phyloP scores from a whole-genome alignment of 2,888 invertebrate species.

The Bembecia ichneumoniformis region DNA sequence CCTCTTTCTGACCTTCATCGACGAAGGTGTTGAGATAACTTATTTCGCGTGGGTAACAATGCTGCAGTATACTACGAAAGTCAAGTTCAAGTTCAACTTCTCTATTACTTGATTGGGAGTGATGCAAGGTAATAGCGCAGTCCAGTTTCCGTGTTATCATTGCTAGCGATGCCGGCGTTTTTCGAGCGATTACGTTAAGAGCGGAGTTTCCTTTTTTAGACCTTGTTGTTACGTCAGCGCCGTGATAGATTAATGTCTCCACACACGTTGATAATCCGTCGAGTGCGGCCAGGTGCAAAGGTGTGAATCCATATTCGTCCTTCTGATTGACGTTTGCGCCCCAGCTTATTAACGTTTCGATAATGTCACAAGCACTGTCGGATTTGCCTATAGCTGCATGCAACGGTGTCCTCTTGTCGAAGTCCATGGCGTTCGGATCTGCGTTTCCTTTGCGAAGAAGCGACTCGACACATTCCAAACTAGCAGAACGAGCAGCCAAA shows the following conservation, averaged over 20 bases:
- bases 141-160: constrained; percentile 88
- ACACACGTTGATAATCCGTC: constrained; percentile 90
- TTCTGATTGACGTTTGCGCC: constrained; percentile 87
- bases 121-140: constrained; percentile 83
- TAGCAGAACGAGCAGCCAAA: constrained; percentile 84
- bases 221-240: constrained; percentile 90
- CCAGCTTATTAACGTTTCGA: constrained; percentile 83
- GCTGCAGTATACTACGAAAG: constrained; percentile 85
- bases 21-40: constrained; percentile 89
- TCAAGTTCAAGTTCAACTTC: constrained; percentile 87
- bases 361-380: constrained; percentile 83
- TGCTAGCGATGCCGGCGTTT: constrained; percentile 87
- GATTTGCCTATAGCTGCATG: constrained; percentile 90
- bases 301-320: constrained; percentile 89
- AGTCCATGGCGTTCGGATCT: constrained; percentile 85
- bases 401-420: constrained; percentile 84
- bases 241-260: constrained; percentile 85
- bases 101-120: constrained; percentile 83
- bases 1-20: constrained; percentile 90
- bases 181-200: constrained; percentile 86
- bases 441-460: constrained; percentile 81
- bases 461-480: constrained; percentile 85
- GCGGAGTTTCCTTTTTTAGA: constrained; percentile 91
- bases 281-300: constrained; percentile 87
- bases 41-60: constrained; percentile 87